Conservation (phyloP, 2,113 vertebrate species). For the Anser brachyrhynchus region DNA sequence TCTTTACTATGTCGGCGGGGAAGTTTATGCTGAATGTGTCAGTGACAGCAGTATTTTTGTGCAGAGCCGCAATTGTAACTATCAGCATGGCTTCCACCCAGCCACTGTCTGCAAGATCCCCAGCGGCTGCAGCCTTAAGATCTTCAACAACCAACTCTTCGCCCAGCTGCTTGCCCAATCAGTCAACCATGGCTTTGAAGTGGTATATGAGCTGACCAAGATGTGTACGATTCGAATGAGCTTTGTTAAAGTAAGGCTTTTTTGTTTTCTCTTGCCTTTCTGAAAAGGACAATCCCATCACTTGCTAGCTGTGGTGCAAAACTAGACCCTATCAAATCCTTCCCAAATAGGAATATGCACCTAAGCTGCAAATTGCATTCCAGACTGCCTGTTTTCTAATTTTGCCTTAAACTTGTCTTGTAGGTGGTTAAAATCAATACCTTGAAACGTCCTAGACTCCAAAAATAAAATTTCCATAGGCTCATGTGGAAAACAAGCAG, state of each 20-base stretch:
- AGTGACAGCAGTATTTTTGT: constrained; percentile 99
- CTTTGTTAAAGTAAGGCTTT: constrained; percentile 90
- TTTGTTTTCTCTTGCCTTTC: constrained; percentile 13
- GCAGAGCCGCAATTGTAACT: constrained; percentile 99
- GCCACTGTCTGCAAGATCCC: constrained; percentile 98
- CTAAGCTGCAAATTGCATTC: not conserved
- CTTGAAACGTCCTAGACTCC: not conserved
- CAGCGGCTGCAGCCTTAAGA: constrained; percentile 97
- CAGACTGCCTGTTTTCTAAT: not conserved
- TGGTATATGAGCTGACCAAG: constrained; percentile 97
- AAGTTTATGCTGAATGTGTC: constrained; percentile 96
- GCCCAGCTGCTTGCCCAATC: constrained; percentile 96
- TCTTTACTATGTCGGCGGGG: constrained; percentile 93
- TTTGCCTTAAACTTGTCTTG: not conserved
- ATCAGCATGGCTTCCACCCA: constrained; percentile 96
- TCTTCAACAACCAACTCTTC: constrained; percentile 98
- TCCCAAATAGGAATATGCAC: not conserved
- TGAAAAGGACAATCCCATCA: not conserved
- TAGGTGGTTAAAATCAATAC: not conserved
- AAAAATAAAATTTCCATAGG: not conserved
- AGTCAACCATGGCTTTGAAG: constrained; percentile 96
- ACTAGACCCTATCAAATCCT: not conserved
- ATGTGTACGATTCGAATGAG: constrained; percentile 99
- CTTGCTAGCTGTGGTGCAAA: not conserved
- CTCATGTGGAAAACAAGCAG: not conserved